Evolutionary conservation across 2,113 vertebrate species (phyloP), one percentile per base, ranked within the genome.

Genomic region (Alosa alosa): DNA sequence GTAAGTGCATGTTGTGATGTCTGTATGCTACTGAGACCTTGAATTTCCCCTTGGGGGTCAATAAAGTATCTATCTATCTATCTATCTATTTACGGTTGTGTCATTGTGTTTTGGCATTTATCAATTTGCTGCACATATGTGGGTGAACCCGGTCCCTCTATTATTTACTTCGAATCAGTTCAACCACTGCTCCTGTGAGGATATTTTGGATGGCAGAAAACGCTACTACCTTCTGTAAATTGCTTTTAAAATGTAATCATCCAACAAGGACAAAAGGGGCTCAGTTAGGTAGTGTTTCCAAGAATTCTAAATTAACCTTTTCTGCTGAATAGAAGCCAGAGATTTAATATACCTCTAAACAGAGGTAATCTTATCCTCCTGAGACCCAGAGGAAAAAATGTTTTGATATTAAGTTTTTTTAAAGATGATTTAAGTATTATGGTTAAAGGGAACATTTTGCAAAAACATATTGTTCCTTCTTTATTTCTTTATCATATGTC

Each of bases 231-330:
- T 39, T 75, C 25, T 78, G 64, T 68, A 2, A 31, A 78, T 36
- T 78, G 72, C 31, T 17, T 78, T 78, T 78, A 15, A 78, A 36
- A 78, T 78, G 72, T 17, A 78, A 78, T 39, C 25, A 78, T 78
- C 31, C 31, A 78, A 78, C 72, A 78, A 78, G 31, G 72, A 39
- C 72, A 78, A 78, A 78, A 39, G 11, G 11, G 36, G 11, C 72
- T 39, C 1, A 17, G 13, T 13, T 8, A 6, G 13, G 36, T 8
- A 17, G 31, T 39, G 72, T 15, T 78, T 15, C 31, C 13, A 36
- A 78, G 0, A 31, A 31, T 36, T 36, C 25, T 36, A 31, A 2
- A 15, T 15, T 3, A 5, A 17, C 4, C 20, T 17, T 57, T 10
- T 31, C 9, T 72, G 15, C n/a, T 13, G 31, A 36, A 3, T 2